Evolutionary conservation across 2,113 vertebrate species (phyloP).

Genomic region (Petroica traversi): DNA sequence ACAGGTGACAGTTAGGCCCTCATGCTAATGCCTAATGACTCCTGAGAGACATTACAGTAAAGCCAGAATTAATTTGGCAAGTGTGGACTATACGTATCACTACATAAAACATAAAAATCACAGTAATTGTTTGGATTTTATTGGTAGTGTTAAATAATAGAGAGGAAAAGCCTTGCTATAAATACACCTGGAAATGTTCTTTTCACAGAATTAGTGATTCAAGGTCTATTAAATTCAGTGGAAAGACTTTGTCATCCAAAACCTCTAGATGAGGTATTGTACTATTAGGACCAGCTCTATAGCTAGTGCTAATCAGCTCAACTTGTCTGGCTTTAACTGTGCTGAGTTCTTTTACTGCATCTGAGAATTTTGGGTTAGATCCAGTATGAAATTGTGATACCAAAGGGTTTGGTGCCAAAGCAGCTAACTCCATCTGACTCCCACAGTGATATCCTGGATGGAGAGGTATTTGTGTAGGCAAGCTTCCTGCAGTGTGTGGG

Average conservation of each 20-base stretch:
- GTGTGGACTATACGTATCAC: background rate
- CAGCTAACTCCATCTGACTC: background rate
- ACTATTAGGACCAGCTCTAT: background rate
- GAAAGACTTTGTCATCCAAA: background rate
- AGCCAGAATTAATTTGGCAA: background rate
- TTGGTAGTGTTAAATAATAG: background rate
- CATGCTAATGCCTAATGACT: fast-evolving
- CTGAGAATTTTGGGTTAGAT: background rate
- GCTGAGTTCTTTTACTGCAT: background rate
- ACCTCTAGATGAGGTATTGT: background rate
- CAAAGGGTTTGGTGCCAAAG: background rate
- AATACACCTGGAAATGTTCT: background rate
- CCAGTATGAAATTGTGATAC: background rate
- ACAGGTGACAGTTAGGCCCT: background rate
- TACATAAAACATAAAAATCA: background rate
- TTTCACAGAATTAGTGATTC: background rate
- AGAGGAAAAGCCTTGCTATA: background rate
- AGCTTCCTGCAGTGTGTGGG: background rate
- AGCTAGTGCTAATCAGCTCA: background rate
- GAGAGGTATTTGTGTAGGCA: background rate
- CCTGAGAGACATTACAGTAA: background rate
- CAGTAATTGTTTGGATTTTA: background rate
- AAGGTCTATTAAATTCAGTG: background rate
- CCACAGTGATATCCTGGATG: background rate
- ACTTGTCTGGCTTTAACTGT: background rate